Conservation (phyloP, 2,797 vertebrate genomes). For the Otolemur crassicaudatus region DNA sequence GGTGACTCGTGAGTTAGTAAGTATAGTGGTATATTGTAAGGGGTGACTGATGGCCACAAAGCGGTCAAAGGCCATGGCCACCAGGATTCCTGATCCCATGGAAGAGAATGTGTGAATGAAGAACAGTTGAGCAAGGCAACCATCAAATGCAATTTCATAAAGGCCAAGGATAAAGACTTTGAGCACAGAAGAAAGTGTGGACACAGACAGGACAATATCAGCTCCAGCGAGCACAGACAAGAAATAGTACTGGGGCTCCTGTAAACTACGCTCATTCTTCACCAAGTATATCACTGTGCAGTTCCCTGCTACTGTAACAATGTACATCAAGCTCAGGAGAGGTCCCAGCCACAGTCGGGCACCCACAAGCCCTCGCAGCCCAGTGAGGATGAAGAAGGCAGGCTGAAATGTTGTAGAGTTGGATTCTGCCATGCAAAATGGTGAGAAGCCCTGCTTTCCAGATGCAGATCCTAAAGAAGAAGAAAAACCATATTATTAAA, state of each 20-base stretch:
- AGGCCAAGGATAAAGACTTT: constrained; percentile 57
- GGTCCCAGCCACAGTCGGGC: constrained; percentile 27
- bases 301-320: constrained; percentile 27
- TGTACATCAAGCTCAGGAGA: constrained; percentile 45
- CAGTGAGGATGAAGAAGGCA: constrained; percentile 45
- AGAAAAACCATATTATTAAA: not conserved
- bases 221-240: constrained; percentile 57
- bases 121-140: constrained; percentile 49
- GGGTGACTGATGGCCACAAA: too few species aligned
- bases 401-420: constrained; percentile 25
- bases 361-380: constrained; percentile 14
- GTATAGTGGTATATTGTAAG: too few species aligned
- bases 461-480: not conserved
- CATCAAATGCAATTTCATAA: constrained; percentile 72
- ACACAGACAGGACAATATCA: constrained; percentile 42
- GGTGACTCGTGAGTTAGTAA: too few species aligned
- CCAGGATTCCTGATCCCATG: too few species aligned
- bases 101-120: too few species aligned
- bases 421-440: not conserved
- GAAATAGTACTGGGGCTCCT: constrained; percentile 59
- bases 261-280: constrained; percentile 58
- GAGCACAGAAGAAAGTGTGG: constrained; percentile 23
- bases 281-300: constrained; percentile 23
- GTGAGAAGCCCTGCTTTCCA: not conserved
- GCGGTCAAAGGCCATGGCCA: too few species aligned